Evolutionary conservation across 2,797 vertebrate species (phyloP).

Genomic region (Neosalanx taihuensis): DNA sequence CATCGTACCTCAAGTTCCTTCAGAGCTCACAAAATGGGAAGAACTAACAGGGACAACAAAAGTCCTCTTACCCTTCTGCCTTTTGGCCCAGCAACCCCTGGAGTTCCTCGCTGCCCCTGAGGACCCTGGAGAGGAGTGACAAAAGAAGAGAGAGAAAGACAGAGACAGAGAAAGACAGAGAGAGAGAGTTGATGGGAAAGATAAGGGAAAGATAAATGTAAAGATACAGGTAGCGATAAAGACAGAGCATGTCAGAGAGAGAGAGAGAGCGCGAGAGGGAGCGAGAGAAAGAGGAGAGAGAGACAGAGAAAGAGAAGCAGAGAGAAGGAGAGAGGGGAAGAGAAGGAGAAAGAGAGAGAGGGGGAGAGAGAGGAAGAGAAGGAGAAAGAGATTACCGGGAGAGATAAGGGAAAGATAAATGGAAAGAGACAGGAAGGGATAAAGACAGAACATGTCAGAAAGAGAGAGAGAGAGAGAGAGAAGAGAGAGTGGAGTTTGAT

Average conservation of each 20-base stretch:
- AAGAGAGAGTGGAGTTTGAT: neutral
- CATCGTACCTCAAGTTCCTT: conserved; percentile 9
- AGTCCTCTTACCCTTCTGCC: conserved; percentile 83
- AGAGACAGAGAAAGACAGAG: conserved; percentile 11
- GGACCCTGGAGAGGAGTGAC: conserved; percentile 73
- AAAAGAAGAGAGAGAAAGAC: neutral
- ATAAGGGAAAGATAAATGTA: neutral
- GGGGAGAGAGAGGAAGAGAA: neutral
- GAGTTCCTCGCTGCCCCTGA: conserved; percentile 79
- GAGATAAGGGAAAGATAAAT: too few relatives aligned
- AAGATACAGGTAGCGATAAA: neutral
- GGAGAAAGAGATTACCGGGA: neutral
- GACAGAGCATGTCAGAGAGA: neutral
- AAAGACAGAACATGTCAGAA: neutral
- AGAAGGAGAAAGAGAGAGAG: neutral
- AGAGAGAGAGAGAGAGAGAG: conserved; percentile 10
- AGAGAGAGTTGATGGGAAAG: neutral
- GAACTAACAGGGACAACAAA: conserved; percentile 12
- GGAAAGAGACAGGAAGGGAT: too few relatives aligned
- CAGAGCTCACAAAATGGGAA: neutral
- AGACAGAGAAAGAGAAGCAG: neutral
- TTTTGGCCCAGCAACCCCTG: conserved; percentile 82
- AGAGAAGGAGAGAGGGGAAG: neutral
- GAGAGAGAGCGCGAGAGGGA: neutral
- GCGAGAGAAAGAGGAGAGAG: neutral